A percentile compares a stretch with the other conserved stretches of the same genome.
phyloP scores from a whole-genome alignment of 1,140 invertebrate genomes.

The Colletes gigas region DNA sequence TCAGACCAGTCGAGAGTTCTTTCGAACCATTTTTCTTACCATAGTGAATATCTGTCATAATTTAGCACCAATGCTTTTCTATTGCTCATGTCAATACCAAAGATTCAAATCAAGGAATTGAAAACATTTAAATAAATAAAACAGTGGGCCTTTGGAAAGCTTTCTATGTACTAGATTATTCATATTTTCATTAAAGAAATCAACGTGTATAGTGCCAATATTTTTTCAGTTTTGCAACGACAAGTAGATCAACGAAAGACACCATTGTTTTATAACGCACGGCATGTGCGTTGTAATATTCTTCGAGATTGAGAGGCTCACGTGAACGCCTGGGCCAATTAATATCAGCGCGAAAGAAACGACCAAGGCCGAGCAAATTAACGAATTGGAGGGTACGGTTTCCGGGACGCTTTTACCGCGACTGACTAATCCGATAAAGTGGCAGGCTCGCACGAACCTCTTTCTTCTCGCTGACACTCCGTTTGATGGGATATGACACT shows the following conservation, averaged over 20 bases:
- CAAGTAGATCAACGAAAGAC: no score
- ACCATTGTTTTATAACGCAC: conserved; percentile 43
- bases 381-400: conserved; percentile 68
- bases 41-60: no score
- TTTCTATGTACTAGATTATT: no score
- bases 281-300: conserved; percentile 44
- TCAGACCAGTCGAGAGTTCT: no score
- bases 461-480: conserved; percentile 63
- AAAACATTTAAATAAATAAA: no score
- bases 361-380: conserved; percentile 71
- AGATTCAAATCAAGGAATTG: no score
- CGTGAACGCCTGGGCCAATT: conserved; percentile 59
- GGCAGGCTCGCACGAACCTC: conserved; percentile 70
- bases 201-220: no score
- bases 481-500: conserved; percentile 72
- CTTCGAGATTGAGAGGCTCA: conserved; percentile 39
- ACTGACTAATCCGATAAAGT: conserved; percentile 77
- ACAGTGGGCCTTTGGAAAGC: no score
- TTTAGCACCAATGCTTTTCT: no score
- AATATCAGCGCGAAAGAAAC: conserved; percentile 68
- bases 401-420: conserved; percentile 66
- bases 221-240: background rate
- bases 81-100: no score
- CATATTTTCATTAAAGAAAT: no score
- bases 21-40: no score